Evolutionary conservation across 2,113 vertebrate species (phyloP).

Genomic region (Sterna hirundo): DNA sequence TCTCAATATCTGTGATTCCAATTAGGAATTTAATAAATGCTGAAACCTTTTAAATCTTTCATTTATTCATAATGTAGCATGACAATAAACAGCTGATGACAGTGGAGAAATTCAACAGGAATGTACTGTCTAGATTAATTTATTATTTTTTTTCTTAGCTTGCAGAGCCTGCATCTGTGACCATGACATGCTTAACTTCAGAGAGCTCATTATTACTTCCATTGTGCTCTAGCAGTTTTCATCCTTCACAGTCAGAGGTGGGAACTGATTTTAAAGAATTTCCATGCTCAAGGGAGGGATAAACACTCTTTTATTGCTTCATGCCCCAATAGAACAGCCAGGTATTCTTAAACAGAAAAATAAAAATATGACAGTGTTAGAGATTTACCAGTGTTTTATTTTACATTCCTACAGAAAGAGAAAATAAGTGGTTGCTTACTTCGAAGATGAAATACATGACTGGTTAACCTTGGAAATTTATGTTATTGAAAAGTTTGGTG

Average conservation of each 20-base stretch:
- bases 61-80: conserved; percentile 29
- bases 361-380: accelerated
- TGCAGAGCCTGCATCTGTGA: neutral
- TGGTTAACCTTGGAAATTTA: neutral
- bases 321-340: neutral
- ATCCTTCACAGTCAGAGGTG: neutral
- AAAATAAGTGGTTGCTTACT: neutral
- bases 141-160: neutral
- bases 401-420: neutral
- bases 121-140: neutral
- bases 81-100: conserved; percentile 36
- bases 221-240: neutral
- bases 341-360: neutral
- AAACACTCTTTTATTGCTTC: neutral
- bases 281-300: neutral
- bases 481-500: neutral
- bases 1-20: conserved; percentile 47
- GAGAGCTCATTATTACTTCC: conserved; percentile 13
- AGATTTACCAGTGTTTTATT: neutral
- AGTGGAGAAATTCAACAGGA: conserved; percentile 6
- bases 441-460: neutral
- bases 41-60: conserved; percentile 1
- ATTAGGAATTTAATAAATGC: conserved; percentile 48
- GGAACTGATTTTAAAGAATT: neutral
- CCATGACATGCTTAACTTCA: neutral